Evolutionary conservation across 2,888 invertebrate genomes (phyloP), one percentile per base, ranked within the genome.

Genomic region (Boloria selene): DNA sequence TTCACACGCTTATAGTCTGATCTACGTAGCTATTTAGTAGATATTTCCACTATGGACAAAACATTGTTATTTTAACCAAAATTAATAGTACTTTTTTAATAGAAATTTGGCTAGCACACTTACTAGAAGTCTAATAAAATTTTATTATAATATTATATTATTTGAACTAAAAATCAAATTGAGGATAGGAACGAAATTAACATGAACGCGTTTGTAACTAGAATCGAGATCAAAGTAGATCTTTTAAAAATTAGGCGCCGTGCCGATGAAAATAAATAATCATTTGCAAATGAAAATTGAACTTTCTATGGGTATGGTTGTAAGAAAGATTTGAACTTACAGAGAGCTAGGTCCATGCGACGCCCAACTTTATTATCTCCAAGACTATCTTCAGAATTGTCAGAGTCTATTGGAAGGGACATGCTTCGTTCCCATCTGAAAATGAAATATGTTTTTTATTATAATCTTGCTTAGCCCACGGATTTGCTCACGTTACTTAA

Each of bases 341-440:
- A 97, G 82, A 97, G 93, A 70, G 96, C 96, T 84, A 96, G 95
- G 82, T 97, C 97, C 96, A 96, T 96, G 85, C 96, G 95, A 74
- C 96, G 93, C 71, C 94, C 93, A 70, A 92, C 81, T 76, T 91
- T 91, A 53, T 83, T 77, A 68, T 93, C 92, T 4, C 89, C 84
- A 38, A 88, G 83, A 75, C 88, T 91, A 73, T 89, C 92, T 75
- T 89, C 90, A 4, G 88, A 88, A 2, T 83, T 90, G 72, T 92
- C 88, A 70, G 89, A 82, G 73, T 93, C 90, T 75, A 95, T 83
- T 45, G 95, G 95, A 65, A 95, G 84, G 7, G 95, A 95, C 94
- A 95, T 94, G 80, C 95, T 95, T 75, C 95, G 87, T 84, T 95
- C 95, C 90, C 94, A 94, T 80, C 95, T 95, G 87, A 67, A 88